phyloP scores from a whole-genome alignment of 2,888 invertebrate species.

The Stenotaenia linearis region DNA sequence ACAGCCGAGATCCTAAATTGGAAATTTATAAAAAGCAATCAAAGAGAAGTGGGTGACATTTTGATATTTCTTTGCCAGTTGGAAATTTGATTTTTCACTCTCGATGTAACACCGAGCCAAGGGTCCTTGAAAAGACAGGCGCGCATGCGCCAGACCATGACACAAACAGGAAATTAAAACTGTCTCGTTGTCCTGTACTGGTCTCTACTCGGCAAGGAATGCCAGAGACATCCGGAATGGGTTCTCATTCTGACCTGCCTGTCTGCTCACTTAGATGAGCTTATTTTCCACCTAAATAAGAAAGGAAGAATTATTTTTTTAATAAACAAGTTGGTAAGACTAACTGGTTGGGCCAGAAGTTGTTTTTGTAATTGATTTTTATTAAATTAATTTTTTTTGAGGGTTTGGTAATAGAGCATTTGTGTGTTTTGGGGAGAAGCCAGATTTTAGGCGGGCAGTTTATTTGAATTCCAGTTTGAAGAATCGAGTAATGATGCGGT shows the following conservation, averaged over 20 bases:
- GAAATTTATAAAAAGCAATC: neutral
- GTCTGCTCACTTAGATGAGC: conserved; percentile 17
- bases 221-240: conserved; percentile 24
- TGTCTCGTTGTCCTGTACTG: conserved; percentile 21
- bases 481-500: no score
- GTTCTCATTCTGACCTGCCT: conserved; percentile 10
- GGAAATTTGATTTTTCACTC: conserved; percentile 24
- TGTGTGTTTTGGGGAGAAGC: neutral
- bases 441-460: neutral
- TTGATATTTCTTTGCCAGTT: neutral
- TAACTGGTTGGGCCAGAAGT: neutral
- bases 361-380: neutral
- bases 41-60: neutral
- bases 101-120: neutral
- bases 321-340: neutral
- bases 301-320: neutral
- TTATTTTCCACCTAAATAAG: conserved; percentile 6
- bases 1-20: neutral
- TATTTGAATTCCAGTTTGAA: no score
- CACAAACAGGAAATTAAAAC: conserved; percentile 26
- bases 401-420: neutral
- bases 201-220: conserved; percentile 13
- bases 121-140: conserved; percentile 4
- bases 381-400: neutral
- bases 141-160: conserved; percentile 24